These are phyloP conservation scores for Piprites chloris DNA, from an alignment of 2,113 vertebrate genomes.

Conservation along the genomic window DNA sequence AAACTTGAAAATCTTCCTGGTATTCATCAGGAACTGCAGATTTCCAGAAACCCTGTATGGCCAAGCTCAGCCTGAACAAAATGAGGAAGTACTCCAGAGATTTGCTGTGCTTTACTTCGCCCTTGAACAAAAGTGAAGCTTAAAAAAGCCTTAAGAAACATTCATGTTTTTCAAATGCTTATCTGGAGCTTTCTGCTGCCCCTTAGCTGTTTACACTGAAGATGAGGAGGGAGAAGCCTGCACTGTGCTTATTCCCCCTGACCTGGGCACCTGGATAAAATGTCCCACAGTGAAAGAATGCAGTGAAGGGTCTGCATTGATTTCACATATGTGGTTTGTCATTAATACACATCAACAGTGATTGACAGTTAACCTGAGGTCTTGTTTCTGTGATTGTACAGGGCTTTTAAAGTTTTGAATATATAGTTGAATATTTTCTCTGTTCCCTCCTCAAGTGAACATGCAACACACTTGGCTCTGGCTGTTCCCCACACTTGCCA, in stretches of 20 bases:
- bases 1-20: conserved; percentile 29
- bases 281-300: not conserved
- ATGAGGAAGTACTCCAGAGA: not conserved
- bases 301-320: not conserved
- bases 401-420: not conserved
- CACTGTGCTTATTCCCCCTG: not conserved
- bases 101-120: not conserved
- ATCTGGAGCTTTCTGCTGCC: not conserved
- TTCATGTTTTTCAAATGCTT: not conserved
- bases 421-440: not conserved
- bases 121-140: conserved; percentile 3
- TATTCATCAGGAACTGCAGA: not conserved
- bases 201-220: not conserved
- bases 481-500: not conserved
- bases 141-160: not conserved
- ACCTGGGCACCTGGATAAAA: not conserved
- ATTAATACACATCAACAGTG: not conserved
- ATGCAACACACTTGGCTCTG: not conserved
- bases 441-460: not conserved
- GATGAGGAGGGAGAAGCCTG: not conserved
- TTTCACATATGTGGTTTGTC: not conserved
- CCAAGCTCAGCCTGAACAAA: not conserved
- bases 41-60: not conserved
- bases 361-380: not conserved
- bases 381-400: not conserved